Evolutionary conservation across 2,888 invertebrate genomes (phyloP).

Genomic region (Timema cristinae): DNA sequence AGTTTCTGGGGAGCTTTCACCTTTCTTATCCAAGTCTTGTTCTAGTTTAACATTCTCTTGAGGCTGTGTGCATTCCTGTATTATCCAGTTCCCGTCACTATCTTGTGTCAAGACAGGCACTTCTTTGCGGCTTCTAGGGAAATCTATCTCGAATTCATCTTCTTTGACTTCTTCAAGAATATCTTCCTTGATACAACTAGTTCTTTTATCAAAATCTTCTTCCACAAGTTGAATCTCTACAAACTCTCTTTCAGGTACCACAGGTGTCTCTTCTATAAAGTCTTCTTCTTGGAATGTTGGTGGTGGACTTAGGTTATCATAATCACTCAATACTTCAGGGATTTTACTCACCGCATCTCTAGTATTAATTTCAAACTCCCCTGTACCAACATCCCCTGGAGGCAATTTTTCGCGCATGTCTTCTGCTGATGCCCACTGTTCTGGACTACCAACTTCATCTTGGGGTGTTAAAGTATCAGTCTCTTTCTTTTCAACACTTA

Average conservation of each 20-base stretch:
- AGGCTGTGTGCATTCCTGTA: not conserved
- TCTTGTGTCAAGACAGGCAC: constrained; percentile 33
- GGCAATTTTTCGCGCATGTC: constrained; percentile 19
- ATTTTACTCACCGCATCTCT: not conserved
- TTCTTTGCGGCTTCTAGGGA: constrained; percentile 26
- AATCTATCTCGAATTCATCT: constrained; percentile 42
- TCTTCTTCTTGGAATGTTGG: constrained; percentile 15
- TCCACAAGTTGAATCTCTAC: constrained; percentile 51
- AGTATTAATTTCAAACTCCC: no score
- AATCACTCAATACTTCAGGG: constrained; percentile 23
- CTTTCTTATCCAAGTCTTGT: constrained; percentile 1
- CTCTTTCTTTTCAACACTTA: constrained; percentile 1
- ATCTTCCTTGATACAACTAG: constrained; percentile 51
- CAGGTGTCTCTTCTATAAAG: constrained; percentile 31
- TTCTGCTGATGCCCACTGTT: constrained; percentile 25
- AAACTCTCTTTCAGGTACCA: constrained; percentile 35
- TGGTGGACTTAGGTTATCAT: constrained; percentile 25
- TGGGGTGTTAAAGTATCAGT: constrained; percentile 8
- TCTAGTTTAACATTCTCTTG: not conserved
- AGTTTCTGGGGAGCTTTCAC: constrained; percentile 23
- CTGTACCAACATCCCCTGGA: no score
- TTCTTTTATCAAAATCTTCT: constrained; percentile 37
- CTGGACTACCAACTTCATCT: constrained; percentile 22
- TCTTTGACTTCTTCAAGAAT: constrained; percentile 49
- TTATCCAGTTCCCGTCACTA: constrained; percentile 39